Evolutionary conservation across 2,888 invertebrate genomes (phyloP).

Genomic region (Balanococcus diminutus): DNA sequence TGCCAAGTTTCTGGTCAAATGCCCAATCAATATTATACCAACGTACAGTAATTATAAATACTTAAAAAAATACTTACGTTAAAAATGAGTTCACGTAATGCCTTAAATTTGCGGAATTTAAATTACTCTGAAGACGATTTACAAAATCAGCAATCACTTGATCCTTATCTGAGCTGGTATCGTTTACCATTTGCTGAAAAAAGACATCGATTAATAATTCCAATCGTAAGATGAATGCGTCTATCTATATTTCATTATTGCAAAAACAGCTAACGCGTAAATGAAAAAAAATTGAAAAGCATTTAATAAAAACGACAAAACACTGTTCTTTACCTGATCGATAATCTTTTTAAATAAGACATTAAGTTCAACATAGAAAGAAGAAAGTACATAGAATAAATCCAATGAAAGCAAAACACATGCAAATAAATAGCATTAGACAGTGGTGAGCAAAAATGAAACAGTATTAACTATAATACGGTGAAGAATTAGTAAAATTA

Average conservation of each 20-base stretch:
- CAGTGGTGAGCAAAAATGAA: conserved; percentile 51
- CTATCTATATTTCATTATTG: not conserved
- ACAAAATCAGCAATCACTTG: conserved; percentile 78
- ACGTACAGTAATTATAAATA: not conserved
- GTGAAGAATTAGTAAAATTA: conserved; percentile 28
- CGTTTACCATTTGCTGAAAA: conserved; percentile 67
- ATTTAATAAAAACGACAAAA: conserved; percentile 33
- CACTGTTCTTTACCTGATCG: conserved; percentile 53
- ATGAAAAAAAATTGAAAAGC: conserved; percentile 30
- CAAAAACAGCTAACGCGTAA: not conserved
- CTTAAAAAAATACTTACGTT: conserved; percentile 67
- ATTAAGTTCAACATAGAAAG: conserved; percentile 52
- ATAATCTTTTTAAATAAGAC: conserved; percentile 54
- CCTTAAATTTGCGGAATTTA: conserved; percentile 82
- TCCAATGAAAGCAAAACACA: conserved; percentile 55
- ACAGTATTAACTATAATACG: conserved; percentile 25
- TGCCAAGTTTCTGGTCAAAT: too few relatives aligned
- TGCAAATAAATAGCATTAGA: conserved; percentile 55
- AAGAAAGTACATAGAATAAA: conserved; percentile 51
- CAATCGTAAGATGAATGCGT: not conserved
- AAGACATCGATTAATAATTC: conserved; percentile 22
- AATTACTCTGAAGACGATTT: conserved; percentile 72
- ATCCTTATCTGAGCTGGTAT: conserved; percentile 71
- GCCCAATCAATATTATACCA: not conserved
- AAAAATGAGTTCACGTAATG: conserved; percentile 82